A percentile compares a stretch with the other conserved stretches of the same genome.
These are phyloP conservation scores for Chlorops oryzae DNA, from an alignment of 1,140 invertebrate species.

Conservation along the genomic window DNA sequence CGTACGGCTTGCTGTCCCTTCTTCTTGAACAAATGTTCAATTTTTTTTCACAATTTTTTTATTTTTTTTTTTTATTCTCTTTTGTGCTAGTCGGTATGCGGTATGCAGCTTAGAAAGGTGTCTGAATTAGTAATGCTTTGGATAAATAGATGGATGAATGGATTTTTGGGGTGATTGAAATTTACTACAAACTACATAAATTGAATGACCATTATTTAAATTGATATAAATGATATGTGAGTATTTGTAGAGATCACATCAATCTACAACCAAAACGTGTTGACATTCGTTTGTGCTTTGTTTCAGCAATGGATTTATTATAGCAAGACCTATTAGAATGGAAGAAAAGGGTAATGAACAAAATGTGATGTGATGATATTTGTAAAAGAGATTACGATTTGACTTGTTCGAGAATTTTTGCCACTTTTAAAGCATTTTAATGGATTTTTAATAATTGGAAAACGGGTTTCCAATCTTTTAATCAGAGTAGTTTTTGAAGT, in stretches of 20 bases:
- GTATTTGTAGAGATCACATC: too few species aligned
- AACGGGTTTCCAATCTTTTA: neutral
- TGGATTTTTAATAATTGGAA: neutral
- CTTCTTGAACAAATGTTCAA: neutral
- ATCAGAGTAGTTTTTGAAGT: conserved; percentile 2
- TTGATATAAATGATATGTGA: conserved; percentile 43
- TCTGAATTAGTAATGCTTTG: too few species aligned
- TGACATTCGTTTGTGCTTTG: too few species aligned
- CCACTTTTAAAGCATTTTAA: neutral
- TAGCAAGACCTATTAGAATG: too few species aligned
- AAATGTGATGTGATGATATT: too few species aligned
- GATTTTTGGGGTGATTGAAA: too few species aligned
- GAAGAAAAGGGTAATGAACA: too few species aligned
- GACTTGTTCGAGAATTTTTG: neutral
- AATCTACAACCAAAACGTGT: too few species aligned
- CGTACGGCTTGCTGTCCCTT: conserved; percentile 2
- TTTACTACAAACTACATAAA: too few species aligned
- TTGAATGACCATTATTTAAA: conserved; percentile 45
- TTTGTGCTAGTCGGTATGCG: conserved; percentile 8
- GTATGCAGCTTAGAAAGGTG: conserved; percentile 16
- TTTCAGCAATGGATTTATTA: too few species aligned
- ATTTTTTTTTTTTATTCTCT: neutral
- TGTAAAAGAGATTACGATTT: conserved; percentile 4
- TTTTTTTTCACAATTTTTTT: too few species aligned
- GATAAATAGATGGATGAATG: too few species aligned